Base-by-base conservation (phyloP, 2,113 vertebrate species). In the Planiliza haematocheilus region DNA sequence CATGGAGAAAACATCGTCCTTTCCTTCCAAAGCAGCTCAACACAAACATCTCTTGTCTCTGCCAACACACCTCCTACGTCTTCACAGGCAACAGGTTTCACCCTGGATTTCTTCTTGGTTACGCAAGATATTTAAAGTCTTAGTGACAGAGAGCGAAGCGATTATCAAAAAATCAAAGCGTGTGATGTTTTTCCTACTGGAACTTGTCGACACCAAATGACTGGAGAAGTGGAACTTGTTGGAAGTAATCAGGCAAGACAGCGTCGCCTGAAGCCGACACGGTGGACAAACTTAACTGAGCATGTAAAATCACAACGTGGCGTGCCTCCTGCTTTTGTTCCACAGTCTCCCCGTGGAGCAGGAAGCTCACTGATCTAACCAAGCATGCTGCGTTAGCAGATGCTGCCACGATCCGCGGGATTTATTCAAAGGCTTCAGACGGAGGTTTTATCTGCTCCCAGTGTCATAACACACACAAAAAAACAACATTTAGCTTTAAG, bases 191-290 rank as follows among this genome's bases (percentile, higher is more conserved):
- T 52, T 30, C n/a, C 42, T 42, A 10, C 24, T 20, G 63, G 18
- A 72, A 72, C 78, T 50, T 66, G 85, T 82, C 77, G 72, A 79
- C 74, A 51, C 48, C 34, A 56, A 74, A 66, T 18, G 67, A 58
- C 21, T 30, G 60, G 45, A 82, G 65, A 69, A 61, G 85, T 69
- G 78, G 77, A 89, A 84, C 81, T 73, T 84, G 88, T 86, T 65
- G 85, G 70, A 71, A 79, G 57, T 77, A 85, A 89, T 89, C 83
- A 79, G 73, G 81, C 83, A 56, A 56, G 76, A 76, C 81, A 4
- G 61, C 52, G 43, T 18, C 11, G 56, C 81, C 64, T 8, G 13
- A 38, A 63, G 63, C 52, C 72, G 77, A 71, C 80, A 71, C 43
- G 80, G 34, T 66, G 87, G 82, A 82, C 82, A 62, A 74, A 85